phyloP scores from a whole-genome alignment of 2,888 invertebrate genomes.

The Asteroscopus sphinx region DNA sequence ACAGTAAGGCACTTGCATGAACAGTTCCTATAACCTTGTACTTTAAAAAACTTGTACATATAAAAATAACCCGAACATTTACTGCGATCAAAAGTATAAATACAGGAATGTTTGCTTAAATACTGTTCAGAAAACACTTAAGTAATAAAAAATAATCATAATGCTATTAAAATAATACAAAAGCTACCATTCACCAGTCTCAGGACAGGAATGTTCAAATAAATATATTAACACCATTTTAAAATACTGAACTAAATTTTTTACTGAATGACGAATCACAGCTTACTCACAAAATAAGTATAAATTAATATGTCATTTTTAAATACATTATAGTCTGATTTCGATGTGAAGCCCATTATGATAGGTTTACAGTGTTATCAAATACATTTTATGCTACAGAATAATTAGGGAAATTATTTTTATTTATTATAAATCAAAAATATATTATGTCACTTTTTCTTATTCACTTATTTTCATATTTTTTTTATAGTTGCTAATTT shows the following conservation, averaged over 20 bases:
- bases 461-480: conserved; percentile 39
- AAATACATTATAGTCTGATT: conserved; percentile 46
- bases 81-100: conserved; percentile 36
- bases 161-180: conserved; percentile 52
- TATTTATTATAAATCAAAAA: conserved; percentile 47
- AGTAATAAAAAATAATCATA: conserved; percentile 36
- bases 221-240: conserved; percentile 52
- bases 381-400: conserved; percentile 37
- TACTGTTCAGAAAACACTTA: conserved; percentile 61
- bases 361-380: conserved; percentile 26
- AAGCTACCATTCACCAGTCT: conserved; percentile 62
- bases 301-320: conserved; percentile 49
- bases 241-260: conserved; percentile 58
- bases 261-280: conserved; percentile 56
- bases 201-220: conserved; percentile 76
- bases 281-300: conserved; percentile 43
- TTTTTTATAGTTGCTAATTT: conserved; percentile 9
- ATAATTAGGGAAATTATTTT: conserved; percentile 33
- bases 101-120: conserved; percentile 61
- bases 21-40: conserved; percentile 66
- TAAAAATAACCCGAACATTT: conserved; percentile 48
- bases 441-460: conserved; percentile 57
- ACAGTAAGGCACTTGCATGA: conserved; percentile 75
- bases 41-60: conserved; percentile 63
- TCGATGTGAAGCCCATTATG: conserved; percentile 53